Base-by-base conservation (phyloP, 2,888 invertebrate genomes). In the Drosophila mettleri region DNA sequence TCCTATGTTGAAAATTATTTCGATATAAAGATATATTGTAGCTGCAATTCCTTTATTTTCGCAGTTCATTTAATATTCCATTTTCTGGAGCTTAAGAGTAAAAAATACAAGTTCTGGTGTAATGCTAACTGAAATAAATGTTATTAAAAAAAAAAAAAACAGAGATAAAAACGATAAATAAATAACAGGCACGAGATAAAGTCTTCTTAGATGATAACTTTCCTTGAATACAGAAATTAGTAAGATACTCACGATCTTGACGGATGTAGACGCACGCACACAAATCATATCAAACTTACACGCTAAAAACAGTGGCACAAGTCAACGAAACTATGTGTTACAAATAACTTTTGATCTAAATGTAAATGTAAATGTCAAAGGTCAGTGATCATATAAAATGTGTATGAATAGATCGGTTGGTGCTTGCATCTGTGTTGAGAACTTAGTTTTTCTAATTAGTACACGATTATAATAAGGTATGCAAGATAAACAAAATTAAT, bases 151-250 rank as follows among this genome's bases (percentile, higher is more conserved):
- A 24, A 43, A 27, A 45, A 24, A 8, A 6, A 29, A 29, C 29
- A 29, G 2, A 27, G 43, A 43, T 24, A 43, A 43, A 18, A 27
- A 29, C 6, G 10, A 1, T 27, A 27, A 27, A 27, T 10, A 27
- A 16, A 43, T 43, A 43, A 27, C 16, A 16, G 20, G 43, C 43
- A 27, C 16, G 27, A 16, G 43, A 45, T 45, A 45, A 24, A 45
- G 2, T 10, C 7, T 18, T 29, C 7, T 7, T 29, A 18, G 16
- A 18, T 45, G 43, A 1, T 29, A 29, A 29, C 16, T 29, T 29
- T 29, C 16, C 29, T 29, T 29, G 16, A 29, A 29, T 18, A 45
- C 27, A 45, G 12, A 16, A 16, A 29, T 6, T 43, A 43, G 10
- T 24, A 16, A 4, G 3, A 16, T 18, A 16, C 24, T 45, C 27